phyloP scores from a whole-genome alignment of 2,113 vertebrate genomes.

The Sterrhoptilus dennistouni region DNA sequence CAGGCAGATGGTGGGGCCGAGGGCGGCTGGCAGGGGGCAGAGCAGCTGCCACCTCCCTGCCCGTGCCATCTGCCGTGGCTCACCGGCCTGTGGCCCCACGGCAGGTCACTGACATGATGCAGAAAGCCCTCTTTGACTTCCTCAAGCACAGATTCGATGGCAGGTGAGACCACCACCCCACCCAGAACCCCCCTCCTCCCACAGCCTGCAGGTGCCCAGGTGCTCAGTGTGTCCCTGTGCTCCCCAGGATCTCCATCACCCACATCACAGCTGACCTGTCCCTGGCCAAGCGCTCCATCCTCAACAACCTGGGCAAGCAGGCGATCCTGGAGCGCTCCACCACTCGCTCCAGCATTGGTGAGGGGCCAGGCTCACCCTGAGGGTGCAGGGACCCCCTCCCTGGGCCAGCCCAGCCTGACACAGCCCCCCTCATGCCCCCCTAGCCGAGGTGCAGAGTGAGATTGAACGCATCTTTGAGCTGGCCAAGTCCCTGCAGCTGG shows the following conservation, averaged over 20 bases:
- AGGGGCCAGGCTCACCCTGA: neutral
- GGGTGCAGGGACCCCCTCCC: neutral
- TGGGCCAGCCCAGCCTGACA: neutral
- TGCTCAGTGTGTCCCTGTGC: neutral
- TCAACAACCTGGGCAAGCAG: slow-evolving; percentile 90
- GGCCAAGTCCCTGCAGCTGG: slow-evolving; percentile 94
- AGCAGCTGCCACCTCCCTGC: neutral
- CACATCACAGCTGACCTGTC: slow-evolving; percentile 94
- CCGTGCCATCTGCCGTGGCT: neutral
- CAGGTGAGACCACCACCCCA: slow-evolving; percentile 74
- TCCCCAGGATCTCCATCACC: slow-evolving; percentile 91
- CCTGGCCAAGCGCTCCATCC: slow-evolving; percentile 93
- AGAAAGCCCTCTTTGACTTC: slow-evolving; percentile 97
- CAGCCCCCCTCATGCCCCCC: rapidly evolving
- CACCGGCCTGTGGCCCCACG: neutral
- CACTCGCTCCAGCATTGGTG: slow-evolving; percentile 93
- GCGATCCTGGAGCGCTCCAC: slow-evolving; percentile 95
- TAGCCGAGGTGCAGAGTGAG: slow-evolving; percentile 95
- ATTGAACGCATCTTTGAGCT: slow-evolving; percentile 96
- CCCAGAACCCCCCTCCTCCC: neutral
- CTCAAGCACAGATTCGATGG: slow-evolving; percentile 96
- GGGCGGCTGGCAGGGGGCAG: neutral
- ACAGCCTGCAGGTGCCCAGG: rapidly evolving
- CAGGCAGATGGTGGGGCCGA: neutral
- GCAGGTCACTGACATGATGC: slow-evolving; percentile 98